Evolutionary conservation across 35 echinoderm and acorn worm species (phyloP).

Genomic region (Ophioderma brevispina): DNA sequence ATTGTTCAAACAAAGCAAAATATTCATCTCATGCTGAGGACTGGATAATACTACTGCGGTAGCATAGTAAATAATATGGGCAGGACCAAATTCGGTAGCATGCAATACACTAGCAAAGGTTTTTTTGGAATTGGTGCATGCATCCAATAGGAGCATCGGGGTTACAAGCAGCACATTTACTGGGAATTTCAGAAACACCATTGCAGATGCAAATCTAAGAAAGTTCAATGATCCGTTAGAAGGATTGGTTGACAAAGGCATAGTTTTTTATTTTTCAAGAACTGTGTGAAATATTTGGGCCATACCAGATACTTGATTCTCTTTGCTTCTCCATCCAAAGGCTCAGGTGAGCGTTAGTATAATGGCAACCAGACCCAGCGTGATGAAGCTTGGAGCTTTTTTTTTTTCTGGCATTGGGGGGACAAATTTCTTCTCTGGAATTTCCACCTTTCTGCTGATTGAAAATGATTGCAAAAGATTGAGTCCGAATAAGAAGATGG

Average conservation of each 20-base stretch:
- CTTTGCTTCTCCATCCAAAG: constrained; percentile 57
- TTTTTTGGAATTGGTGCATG: constrained; percentile 71
- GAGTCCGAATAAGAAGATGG: constrained; percentile 46
- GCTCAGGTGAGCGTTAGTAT: constrained; percentile 17
- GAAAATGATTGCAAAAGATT: constrained; percentile 67
- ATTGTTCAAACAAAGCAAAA: constrained; percentile 14
- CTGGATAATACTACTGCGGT: constrained; percentile 74
- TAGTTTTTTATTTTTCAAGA: constrained; percentile 22
- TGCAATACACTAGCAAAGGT: constrained; percentile 66
- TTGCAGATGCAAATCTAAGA: constrained; percentile 54
- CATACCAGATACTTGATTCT: constrained; percentile 49
- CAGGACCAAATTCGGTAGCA: constrained; percentile 35
- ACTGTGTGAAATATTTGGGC: constrained; percentile 18
- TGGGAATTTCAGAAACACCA: constrained; percentile 24
- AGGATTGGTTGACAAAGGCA: constrained; percentile 23
- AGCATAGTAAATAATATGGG: constrained; percentile 56
- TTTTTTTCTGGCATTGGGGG: constrained; percentile 32
- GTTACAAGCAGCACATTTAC: constrained; percentile 52
- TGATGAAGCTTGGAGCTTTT: constrained; percentile 43
- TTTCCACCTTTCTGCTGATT: constrained; percentile 52
- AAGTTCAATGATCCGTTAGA: constrained; percentile 44
- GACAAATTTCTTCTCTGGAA: constrained; percentile 61
- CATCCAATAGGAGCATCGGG: constrained; percentile 43
- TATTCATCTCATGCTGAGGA: constrained; percentile 45
- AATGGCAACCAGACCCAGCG: constrained; percentile 62